Conservation (phyloP, 2,888 invertebrate species). For the Odontocerum albicorne region DNA sequence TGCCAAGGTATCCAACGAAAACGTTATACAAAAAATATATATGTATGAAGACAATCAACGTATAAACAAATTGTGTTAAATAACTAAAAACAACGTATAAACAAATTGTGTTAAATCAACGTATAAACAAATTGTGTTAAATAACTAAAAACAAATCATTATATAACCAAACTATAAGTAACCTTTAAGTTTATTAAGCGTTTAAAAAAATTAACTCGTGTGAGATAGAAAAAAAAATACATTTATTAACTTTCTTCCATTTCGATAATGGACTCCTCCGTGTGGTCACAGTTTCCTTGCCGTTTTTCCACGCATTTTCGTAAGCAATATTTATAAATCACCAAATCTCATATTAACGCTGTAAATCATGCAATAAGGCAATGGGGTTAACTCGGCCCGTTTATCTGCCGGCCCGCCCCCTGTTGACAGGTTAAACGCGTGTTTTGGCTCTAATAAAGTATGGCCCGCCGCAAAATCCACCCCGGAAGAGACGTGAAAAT, state of each 20-base stretch:
- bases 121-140: no score
- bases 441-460: slow-evolving; percentile 27
- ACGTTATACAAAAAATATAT: no score
- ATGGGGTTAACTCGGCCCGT: slow-evolving; percentile 24
- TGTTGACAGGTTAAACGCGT: slow-evolving; percentile 28
- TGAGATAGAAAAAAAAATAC: background rate
- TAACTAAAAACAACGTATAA: no score
- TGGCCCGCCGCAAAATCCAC: slow-evolving; percentile 9
- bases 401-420: slow-evolving; percentile 20
- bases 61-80: no score
- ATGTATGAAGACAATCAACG: no score
- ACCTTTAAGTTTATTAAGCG: no score
- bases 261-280: slow-evolving; percentile 11
- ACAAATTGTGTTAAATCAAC: no score
- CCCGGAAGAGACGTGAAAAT: no score
- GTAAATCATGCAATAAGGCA: slow-evolving; percentile 28
- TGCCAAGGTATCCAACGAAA: no score
- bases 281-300: slow-evolving; percentile 1
- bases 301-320: slow-evolving; percentile 14
- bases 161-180: no score
- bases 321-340: slow-evolving; percentile 30
- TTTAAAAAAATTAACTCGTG: background rate
- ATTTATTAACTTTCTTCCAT: slow-evolving; percentile 2
- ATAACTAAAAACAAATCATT: no score
- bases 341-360: slow-evolving; percentile 28